Evolutionary conservation across 2,797 vertebrate genomes (phyloP).

Genomic region (Amphiprion clarkii): DNA sequence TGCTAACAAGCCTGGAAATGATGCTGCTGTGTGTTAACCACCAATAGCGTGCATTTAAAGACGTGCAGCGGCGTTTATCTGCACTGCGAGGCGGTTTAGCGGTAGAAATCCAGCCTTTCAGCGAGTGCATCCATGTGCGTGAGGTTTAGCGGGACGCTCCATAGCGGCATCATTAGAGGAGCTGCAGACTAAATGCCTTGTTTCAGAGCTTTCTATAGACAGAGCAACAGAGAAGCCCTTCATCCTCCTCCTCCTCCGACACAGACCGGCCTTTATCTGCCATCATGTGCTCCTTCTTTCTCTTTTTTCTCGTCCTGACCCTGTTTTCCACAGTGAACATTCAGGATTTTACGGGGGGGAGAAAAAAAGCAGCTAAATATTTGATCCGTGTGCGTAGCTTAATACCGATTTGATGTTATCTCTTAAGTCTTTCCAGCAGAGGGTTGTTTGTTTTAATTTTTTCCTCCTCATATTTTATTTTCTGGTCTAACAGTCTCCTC

Average conservation of each 20-base stretch:
- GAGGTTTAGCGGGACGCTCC: slow-evolving; percentile 58
- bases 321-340: slow-evolving; percentile 67
- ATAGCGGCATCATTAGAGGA: slow-evolving; percentile 73
- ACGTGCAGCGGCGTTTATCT: no score
- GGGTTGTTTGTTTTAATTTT: slow-evolving; percentile 4
- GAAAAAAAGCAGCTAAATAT: slow-evolving; percentile 66
- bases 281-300: slow-evolving; percentile 75
- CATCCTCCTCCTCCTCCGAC: slow-evolving; percentile 65
- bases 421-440: slow-evolving; percentile 71
- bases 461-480: slow-evolving; percentile 44
- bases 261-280: slow-evolving; percentile 83
- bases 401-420: slow-evolving; percentile 78
- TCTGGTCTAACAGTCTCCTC: slow-evolving; percentile 38
- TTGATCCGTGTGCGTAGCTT: slow-evolving; percentile 70
- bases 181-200: slow-evolving; percentile 75
- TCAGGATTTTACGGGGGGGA: slow-evolving; percentile 54
- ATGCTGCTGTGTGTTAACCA: no score
- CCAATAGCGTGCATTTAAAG: no score
- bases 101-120: no score
- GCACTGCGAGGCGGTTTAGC: no score
- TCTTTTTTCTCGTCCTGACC: slow-evolving; percentile 65
- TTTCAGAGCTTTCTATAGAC: slow-evolving; percentile 76
- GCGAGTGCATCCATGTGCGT: no score
- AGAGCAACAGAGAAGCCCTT: slow-evolving; percentile 76
- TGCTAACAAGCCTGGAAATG: no score